These are phyloP conservation scores for Caenorhabditis remanei DNA, from an alignment of 1,140 invertebrate genomes.

Conservation along the genomic window DNA sequence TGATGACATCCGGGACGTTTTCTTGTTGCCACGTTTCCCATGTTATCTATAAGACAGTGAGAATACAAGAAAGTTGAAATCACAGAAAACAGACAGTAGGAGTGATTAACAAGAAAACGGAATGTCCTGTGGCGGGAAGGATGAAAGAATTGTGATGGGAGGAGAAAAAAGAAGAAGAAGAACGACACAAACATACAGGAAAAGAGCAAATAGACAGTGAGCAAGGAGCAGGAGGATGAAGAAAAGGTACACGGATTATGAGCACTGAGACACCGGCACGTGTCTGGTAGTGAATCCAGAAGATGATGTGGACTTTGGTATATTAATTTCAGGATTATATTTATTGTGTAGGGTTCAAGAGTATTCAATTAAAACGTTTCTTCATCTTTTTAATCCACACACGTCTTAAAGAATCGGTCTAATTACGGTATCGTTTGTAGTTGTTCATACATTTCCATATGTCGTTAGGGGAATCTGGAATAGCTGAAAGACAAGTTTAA, in stretches of 20 bases:
- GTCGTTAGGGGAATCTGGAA: no score
- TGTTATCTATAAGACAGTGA: neutral
- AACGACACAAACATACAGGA: slow-evolving; percentile 55
- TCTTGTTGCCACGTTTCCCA: slow-evolving; percentile 40
- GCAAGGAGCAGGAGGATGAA: slow-evolving; percentile 9
- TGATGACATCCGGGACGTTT: slow-evolving; percentile 40
- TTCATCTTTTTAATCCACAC: no score
- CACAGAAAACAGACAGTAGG: slow-evolving; percentile 15
- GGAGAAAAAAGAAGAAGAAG: slow-evolving; percentile 27
- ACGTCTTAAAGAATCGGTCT: no score
- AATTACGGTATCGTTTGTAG: no score
- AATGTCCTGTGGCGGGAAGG: slow-evolving; percentile 36
- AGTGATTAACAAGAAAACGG: slow-evolving; percentile 48
- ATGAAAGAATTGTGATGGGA: slow-evolving; percentile 34
- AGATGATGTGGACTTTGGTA: neutral
- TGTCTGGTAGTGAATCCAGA: neutral
- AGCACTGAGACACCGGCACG: slow-evolving; percentile 11
- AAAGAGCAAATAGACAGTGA: slow-evolving; percentile 47
- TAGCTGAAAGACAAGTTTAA: no score
- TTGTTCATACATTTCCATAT: no score
- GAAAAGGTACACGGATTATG: slow-evolving; percentile 47
- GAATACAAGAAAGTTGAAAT: neutral
- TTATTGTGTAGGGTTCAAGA: no score
- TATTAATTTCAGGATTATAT: neutral
- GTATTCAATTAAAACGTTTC: no score